Base-by-base conservation (phyloP, 1,140 invertebrate species). In the Brachionus angularis region DNA sequence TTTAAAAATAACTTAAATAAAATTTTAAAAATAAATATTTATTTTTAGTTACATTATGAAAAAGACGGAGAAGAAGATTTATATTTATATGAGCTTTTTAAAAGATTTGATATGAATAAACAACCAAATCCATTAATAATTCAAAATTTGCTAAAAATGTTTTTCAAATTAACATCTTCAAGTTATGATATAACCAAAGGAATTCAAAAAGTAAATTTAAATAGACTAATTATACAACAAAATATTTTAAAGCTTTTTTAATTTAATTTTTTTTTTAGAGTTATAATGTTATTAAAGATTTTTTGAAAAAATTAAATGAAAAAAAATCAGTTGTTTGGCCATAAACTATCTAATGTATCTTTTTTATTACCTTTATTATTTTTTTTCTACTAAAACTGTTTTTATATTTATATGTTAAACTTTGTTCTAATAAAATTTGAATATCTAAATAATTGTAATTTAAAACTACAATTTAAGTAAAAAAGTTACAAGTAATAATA, bases 181-280 rank as follows among this genome's bases (percentile, higher is more conserved):
- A 21, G 47, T 33, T 67, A 67, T 23, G 62, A 67, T 18, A 8
- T 67, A 18, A 67, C 42, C 3, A 67, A 67, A 67, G 47, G 62
- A 29, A 67, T 67, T 47, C 39, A 67, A 2, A 67, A 67, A 36
- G 62, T 67, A 67, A 50, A 14, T n/a, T 42, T 14, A 23, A 25
- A 21, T 23, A 61, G 5, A n/a, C n/a, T n/a, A n/a, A n/a, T n/a
- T n/a, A n/a, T n/a, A n/a, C n/a, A n/a, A n/a, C n/a, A n/a, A n/a
- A n/a, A n/a, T n/a, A n/a, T n/a, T n/a, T n/a, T n/a, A n/a, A n/a
- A n/a, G n/a, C n/a, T n/a, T 12, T 18, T 18, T 14, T 25, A 12
- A n/a, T 25, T 21, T 42, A 29, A 12, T 21, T 58, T 55, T n/a
- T 55, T 14, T 34, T 55, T 18, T 29, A 58, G 53, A 58, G 53